Evolutionary conservation across 2,113 vertebrate species (phyloP), one percentile per base, ranked within the genome.

Genomic region (Hiodon alosoides): DNA sequence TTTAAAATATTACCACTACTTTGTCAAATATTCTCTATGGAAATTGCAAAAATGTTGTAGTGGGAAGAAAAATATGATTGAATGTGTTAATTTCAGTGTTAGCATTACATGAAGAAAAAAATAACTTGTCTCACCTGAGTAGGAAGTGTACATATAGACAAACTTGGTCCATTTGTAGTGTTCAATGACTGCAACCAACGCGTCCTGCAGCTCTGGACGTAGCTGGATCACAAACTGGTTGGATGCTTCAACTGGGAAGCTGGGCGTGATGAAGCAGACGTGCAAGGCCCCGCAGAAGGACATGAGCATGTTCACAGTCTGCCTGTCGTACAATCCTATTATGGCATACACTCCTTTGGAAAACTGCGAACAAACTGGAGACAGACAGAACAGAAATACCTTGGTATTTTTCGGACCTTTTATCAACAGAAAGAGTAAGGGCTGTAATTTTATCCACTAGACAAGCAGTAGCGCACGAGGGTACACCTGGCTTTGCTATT

Each of bases 221-320:
- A 99, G 90, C 91, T 98, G 97, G n/a, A 99, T 94, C 48, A 99
- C 94, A 7, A 99, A 99, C 88, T 98, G 97, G 86, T 98, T 98
- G 85, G 95, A 96, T 0, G 95, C 96, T 55, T 94, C 92, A 0
- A 97, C 94, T 0, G 97, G 96, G 82, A 98, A 98, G 77, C 95
- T 98, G 0, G 97, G 95, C 0, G 97, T 98, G 73, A 98, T 91
- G 86, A 98, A 99, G 90, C 97, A 98, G 72, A 99, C 94, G 0
- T 99, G 97, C 10, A 99, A 93, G 48, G 97, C 94, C 71, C 95
- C 94, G 0, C 97, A 99, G 90, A 99, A 99, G 0, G 97, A 98
- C 1, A 95, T 97, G 70, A 99, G 93, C 95, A 97, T 98, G 92
- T 98, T 98, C 84, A 98, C 95, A 0, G 97, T 98, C 78, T 92